Base-by-base conservation (phyloP, 2,888 invertebrate species). In the Diarsia dahlii region DNA sequence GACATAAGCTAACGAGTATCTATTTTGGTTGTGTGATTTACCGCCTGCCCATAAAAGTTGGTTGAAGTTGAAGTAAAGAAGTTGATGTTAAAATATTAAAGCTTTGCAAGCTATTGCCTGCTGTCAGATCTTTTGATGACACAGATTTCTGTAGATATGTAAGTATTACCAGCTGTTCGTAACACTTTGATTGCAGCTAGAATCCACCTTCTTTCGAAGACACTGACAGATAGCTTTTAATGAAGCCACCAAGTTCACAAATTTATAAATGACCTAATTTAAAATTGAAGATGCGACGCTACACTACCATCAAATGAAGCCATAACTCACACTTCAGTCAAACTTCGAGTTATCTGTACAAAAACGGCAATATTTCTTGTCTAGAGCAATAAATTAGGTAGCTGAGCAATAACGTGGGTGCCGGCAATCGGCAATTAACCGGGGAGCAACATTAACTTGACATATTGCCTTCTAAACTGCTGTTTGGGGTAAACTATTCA, bases 361-460 rank as follows among this genome's bases (percentile, higher is more conserved):
- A 76, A 77, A 71, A 76, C 46, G 52, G 70, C 74, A 74, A 85
- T 84, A 87, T 74, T 85, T 84, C 81, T 66, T 54, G 58, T 4
- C 52, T 20, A 12, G n/a, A 8, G 85, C 72, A 78, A 87, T 85
- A 87, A 85, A 84, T 85, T 76, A 76, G 64, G n/a, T 0, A 10
- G 63, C 62, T 45, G 56, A 74, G 85, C 87, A 85, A 85, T 85
- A 85, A 78, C 76, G 76, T 54, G 74, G 81, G 75, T 70, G 75
- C 68, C 72, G 64, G 85, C 87, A 87, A 87, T 86, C 85, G 75
- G 74, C 85, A 85, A 86, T 86, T 86, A 87, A 87, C 82, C 58
- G 76, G 50, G 39, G 18, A 71, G 12, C 71, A 86, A 77, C 85
- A 82, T 87, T 85, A 85, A 85, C 78, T 76, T 86, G 85, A 87